Percentiles rank a stretch among this genome's conserved stretches.
Conservation (phyloP, 2,113 vertebrate genomes). For the Dicentrarchus labrax region DNA sequence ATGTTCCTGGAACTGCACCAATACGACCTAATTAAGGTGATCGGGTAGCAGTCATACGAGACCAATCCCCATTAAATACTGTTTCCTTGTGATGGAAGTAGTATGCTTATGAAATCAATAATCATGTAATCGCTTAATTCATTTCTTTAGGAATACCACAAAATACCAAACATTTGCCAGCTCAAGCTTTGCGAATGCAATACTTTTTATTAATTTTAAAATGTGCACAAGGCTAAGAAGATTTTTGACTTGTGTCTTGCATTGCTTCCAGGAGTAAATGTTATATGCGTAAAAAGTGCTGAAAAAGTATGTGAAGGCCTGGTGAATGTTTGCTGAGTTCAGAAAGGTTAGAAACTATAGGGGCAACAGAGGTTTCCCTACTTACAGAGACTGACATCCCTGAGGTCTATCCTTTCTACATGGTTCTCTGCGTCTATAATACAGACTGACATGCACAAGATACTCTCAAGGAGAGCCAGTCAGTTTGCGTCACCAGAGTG, state of each 20-base stretch:
- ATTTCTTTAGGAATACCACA: background rate
- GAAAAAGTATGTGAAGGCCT: background rate
- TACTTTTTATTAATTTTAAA: background rate
- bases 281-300: background rate
- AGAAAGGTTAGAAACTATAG: constrained; percentile 29
- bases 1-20: background rate
- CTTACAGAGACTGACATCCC: constrained; percentile 54
- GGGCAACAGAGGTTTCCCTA: constrained; percentile 20
- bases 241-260: background rate
- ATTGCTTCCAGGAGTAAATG: no score
- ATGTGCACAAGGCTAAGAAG: background rate
- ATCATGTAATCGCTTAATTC: no score
- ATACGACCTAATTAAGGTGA: background rate
- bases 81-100: no score
- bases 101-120: no score
- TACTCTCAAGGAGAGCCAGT: constrained; percentile 78
- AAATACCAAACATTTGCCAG: no score
- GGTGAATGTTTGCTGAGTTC: background rate
- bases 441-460: constrained; percentile 78
- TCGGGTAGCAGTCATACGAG: background rate
- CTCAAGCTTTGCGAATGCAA: background rate
- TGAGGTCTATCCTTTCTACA: constrained; percentile 62
- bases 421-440: constrained; percentile 76
- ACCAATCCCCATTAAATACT: background rate
- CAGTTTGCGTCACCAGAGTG: constrained; percentile 63